Evolutionary conservation across 2,113 vertebrate genomes (phyloP), one percentile per base, ranked within the genome.

Genomic region (Saguinus imperator): DNA sequence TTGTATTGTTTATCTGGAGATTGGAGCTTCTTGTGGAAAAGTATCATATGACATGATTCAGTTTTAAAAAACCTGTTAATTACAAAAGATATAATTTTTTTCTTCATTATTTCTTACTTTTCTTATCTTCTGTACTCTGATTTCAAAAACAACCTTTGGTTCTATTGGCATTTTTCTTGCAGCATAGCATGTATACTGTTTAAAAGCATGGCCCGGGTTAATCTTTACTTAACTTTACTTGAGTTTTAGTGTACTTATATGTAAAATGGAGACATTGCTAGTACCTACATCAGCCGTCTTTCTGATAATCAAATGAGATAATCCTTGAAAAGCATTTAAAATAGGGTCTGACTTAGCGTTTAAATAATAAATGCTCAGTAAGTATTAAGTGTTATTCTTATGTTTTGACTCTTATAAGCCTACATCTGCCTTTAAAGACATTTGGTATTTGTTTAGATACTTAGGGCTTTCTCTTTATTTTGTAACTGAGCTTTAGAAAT

Each of bases 371-470:
- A 83, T 57, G 12, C 8, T 89, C 21, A 35, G 1, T 75, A 57
- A 79, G 8, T 82, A 21, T 75, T 93, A 45, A 27, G 5, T 57
- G 27, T 72, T 57, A n/a, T 58, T 91, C 6, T 73, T 82, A 57
- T 5, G 3, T 66, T 97, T 85, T 68, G 50, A 73, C 18, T 52
- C 57, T 64, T 77, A 1, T 93, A 23, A 90, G 8, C 12, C 52
- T 80, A 35, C 4, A 11, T 61, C 2, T 88, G 21, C 76, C 40
- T 79, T 89, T 95, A 92, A 72, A 77, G 55, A 82, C 27, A 68
- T 88, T 95, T 75, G 57, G 27, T 14, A 89, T 97, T 94, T 92
- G 73, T 45, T 81, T 72, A 85, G 48, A 17, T 79, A 48, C 66
- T 92, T 94, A 72, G 5, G 64, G 76, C 52, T 84, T 82, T 85